Evolutionary conservation across 2,113 vertebrate species (phyloP).

Genomic region (Heloderma charlesbogerti): DNA sequence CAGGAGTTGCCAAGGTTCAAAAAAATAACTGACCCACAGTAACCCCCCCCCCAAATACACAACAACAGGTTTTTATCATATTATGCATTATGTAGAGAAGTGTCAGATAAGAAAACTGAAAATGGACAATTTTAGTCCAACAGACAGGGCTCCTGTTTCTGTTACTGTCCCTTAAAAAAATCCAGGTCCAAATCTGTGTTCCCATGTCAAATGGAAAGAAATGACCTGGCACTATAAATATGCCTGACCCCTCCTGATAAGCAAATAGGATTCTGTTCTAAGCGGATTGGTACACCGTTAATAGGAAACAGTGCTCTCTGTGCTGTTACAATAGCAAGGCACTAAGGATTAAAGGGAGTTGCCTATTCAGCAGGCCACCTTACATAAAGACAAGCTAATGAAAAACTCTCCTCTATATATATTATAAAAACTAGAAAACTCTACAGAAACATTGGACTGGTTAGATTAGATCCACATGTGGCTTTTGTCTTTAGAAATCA

Average conservation of each 20-base stretch:
- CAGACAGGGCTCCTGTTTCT: accelerated
- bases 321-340: neutral
- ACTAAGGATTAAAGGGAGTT: neutral
- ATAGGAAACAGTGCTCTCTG: slow-evolving; percentile 36
- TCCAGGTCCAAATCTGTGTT: slow-evolving; percentile 6
- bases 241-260: slow-evolving; percentile 47
- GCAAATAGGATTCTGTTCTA: slow-evolving; percentile 58
- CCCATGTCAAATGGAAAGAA: slow-evolving; percentile 50
- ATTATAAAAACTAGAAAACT: neutral
- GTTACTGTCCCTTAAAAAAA: accelerated
- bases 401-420: neutral
- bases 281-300: slow-evolving; percentile 74
- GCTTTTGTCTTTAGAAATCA: neutral
- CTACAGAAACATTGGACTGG: neutral
- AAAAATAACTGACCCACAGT: no score
- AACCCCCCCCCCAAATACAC: no score
- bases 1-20: no score
- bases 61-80: neutral
- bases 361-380: neutral
- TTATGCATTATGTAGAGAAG: neutral
- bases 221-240: slow-evolving; percentile 71
- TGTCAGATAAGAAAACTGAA: neutral
- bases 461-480: neutral
- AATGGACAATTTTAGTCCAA: neutral
- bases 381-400: neutral